Evolutionary conservation across 2,113 vertebrate genomes (phyloP).

Genomic region (Lycocorax pyrrhopterus): DNA sequence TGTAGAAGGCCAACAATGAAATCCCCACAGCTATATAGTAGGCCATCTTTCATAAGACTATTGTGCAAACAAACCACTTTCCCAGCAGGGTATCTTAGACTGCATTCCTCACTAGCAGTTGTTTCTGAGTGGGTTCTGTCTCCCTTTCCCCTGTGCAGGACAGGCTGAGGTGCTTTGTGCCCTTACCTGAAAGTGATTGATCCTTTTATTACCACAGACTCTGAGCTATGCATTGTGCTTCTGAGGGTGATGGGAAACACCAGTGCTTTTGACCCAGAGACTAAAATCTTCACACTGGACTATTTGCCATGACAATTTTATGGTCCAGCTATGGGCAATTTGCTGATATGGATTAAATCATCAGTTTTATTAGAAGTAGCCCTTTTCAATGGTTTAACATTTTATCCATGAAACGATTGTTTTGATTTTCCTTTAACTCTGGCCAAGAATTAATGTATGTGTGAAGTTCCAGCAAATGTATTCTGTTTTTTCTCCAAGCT

Average conservation of each 20-base stretch:
- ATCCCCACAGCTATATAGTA: neutral
- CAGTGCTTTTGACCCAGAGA: neutral
- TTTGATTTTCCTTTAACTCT: neutral
- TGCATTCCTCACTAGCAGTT: neutral
- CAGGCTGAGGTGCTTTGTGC: neutral
- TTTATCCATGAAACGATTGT: neutral
- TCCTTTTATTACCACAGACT: neutral
- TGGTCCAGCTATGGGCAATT: neutral
- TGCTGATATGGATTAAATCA: neutral
- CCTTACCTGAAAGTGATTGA: neutral
- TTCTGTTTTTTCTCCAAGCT: neutral
- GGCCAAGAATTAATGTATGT: neutral
- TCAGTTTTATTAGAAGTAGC: neutral
- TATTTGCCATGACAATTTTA: neutral
- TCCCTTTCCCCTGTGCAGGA: neutral
- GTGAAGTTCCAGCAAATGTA: neutral
- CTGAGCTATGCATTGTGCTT: neutral
- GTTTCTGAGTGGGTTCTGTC: neutral
- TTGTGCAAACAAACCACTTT: conserved; percentile 29
- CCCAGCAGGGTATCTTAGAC: neutral
- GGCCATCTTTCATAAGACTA: neutral
- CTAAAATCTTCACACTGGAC: neutral
- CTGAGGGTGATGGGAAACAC: neutral
- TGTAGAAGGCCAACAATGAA: neutral
- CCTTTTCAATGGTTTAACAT: neutral